Evolutionary conservation across 2,888 invertebrate genomes (phyloP), one percentile per base, ranked within the genome.

Genomic region (Pollenia griseotomentosa): DNA sequence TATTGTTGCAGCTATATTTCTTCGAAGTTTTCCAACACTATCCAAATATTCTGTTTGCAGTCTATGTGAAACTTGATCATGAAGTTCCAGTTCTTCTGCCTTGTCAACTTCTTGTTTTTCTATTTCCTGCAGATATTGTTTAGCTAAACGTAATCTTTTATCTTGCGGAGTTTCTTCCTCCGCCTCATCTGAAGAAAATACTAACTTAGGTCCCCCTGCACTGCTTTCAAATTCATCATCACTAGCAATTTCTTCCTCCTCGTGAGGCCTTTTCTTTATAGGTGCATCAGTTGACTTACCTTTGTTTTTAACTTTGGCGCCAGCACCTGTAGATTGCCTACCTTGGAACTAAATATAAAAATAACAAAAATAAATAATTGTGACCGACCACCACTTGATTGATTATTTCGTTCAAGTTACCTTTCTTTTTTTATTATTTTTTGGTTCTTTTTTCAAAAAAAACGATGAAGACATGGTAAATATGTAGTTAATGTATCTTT

Each of bases 131-230:
- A 99, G 94, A 93, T 98, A 98, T 92, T 97, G 95, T 92, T 98
- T 98, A 0, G 99, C 98, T 86, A 99, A 93, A 63, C 98, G 95
- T 70, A 99, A 92, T 89, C 97, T 97, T 92, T 98, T 99, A 91
- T 99, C 97, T 92, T 98, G 98, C 0, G 96, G 96, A 1, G 97
- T 98, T 93, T 98, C 97, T 82, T 93, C 94, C 81, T 93, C 94
- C 77, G 92, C 93, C 16, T 92, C 90, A 75, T 92, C 91, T 3
- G 90, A 91, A 0, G 91, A 90, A 81, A 91, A 93, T 5, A 88
- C 88, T 53, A 90, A 83, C 40, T 90, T 88, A 8, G 89, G 80
- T 0, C 83, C 94, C 92, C 90, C 95, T 68, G 94, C 93, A 8
- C 94, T 94, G 88, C 94, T 95, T 89, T 94, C 94, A 86, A 94